phyloP scores from a whole-genome alignment of 2,888 invertebrate species.

The Tetheella fluctuosa region DNA sequence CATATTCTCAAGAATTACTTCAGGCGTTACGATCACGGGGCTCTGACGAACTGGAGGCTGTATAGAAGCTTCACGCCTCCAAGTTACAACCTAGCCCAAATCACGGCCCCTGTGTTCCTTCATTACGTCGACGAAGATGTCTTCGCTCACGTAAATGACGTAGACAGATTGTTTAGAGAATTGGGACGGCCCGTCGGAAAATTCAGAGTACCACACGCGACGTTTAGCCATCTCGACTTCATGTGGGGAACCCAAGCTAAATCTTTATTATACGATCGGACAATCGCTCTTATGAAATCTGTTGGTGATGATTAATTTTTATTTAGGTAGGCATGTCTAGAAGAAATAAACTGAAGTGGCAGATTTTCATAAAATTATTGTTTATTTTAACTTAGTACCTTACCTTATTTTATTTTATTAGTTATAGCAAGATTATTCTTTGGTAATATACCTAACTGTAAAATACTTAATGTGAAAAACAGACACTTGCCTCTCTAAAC shows the following conservation, averaged over 20 bases:
- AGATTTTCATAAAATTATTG: background rate
- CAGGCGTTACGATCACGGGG: constrained; percentile 80
- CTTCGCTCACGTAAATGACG: constrained; percentile 79
- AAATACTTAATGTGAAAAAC: too few species aligned
- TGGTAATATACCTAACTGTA: too few species aligned
- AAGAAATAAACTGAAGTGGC: background rate
- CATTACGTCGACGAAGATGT: constrained; percentile 86
- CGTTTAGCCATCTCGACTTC: constrained; percentile 88
- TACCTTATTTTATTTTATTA: too few species aligned
- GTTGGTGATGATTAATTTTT: constrained; percentile 31
- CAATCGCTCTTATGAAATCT: constrained; percentile 74
- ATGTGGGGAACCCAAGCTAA: constrained; percentile 85
- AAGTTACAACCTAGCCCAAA: constrained; percentile 76
- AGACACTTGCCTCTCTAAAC: too few species aligned
- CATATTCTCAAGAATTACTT: constrained; percentile 76
- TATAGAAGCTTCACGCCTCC: constrained; percentile 83
- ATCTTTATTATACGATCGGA: constrained; percentile 80
- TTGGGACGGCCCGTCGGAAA: constrained; percentile 78
- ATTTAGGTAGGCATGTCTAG: background rate
- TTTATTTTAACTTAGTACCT: too few species aligned
- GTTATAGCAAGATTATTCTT: too few species aligned
- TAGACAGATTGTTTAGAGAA: constrained; percentile 70
- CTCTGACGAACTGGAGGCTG: constrained; percentile 69
- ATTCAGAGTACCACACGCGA: constrained; percentile 78
- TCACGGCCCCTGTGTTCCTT: constrained; percentile 83